Conservation (phyloP, 2,113 vertebrate genomes). For the Protobothrops flavoviridis region DNA sequence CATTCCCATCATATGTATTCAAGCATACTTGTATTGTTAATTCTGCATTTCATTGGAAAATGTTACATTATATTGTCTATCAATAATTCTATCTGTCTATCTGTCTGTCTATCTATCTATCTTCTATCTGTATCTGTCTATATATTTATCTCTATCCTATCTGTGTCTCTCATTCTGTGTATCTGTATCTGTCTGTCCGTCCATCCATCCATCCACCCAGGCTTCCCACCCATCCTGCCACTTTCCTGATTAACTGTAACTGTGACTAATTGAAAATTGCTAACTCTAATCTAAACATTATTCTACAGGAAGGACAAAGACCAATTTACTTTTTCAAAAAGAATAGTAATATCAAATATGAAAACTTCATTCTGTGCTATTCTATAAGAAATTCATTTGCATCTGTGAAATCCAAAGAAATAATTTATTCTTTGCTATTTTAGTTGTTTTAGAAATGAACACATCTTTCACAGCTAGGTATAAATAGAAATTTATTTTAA, state of each 20-base stretch:
- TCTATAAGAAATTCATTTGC: background rate
- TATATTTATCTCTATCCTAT: too few species aligned
- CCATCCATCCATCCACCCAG: background rate
- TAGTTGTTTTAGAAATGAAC: background rate
- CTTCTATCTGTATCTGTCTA: too few species aligned
- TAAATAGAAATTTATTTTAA: constrained; percentile 37
- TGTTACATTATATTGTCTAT: too few species aligned
- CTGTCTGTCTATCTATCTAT: too few species aligned
- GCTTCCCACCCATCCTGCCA: background rate
- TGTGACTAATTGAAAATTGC: background rate
- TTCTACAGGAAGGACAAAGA: background rate
- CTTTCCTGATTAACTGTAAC: background rate
- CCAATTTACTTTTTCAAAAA: background rate
- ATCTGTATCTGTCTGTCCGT: too few species aligned
- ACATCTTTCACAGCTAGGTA: background rate
- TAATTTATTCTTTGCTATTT: background rate
- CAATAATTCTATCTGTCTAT: too few species aligned
- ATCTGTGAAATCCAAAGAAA: background rate
- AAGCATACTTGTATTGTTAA: too few species aligned
- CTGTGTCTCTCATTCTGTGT: too few species aligned
- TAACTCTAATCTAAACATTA: background rate
- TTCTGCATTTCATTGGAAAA: too few species aligned
- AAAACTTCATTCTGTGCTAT: background rate
- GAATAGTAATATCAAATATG: background rate
- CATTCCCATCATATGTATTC: background rate